A percentile compares a stretch with the other conserved stretches of the same genome.
phyloP scores from a whole-genome alignment of 2,888 invertebrate species.

The Cantharis lateralis region DNA sequence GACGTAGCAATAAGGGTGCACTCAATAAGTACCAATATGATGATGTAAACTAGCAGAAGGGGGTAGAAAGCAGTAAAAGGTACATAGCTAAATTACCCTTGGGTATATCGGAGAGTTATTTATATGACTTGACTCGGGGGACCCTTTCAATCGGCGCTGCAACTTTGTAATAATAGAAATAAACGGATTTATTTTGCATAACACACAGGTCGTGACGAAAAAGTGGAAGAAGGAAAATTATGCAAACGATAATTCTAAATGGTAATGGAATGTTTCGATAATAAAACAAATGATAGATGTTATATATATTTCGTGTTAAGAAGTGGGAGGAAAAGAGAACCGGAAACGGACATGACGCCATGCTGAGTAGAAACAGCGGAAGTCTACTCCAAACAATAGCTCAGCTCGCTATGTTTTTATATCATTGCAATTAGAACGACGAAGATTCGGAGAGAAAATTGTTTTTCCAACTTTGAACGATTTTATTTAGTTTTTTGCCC shows the following conservation, averaged over 20 bases:
- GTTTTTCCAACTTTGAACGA: constrained; percentile 50
- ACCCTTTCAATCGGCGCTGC: constrained; percentile 34
- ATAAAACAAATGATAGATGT: constrained; percentile 49
- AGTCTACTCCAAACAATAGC: constrained; percentile 58
- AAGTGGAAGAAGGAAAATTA: background rate
- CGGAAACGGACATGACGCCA: constrained; percentile 60
- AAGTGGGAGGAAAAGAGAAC: constrained; percentile 40
- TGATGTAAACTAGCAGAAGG: constrained; percentile 27
- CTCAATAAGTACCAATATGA: constrained; percentile 33
- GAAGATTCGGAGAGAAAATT: constrained; percentile 49
- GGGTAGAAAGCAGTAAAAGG: constrained; percentile 36
- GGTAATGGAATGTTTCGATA: constrained; percentile 9
- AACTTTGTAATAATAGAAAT: constrained; percentile 21
- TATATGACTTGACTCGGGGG: constrained; percentile 34
- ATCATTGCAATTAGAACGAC: constrained; percentile 54
- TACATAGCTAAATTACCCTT: constrained; percentile 38
- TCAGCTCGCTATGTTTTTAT: constrained; percentile 53
- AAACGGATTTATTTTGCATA: constrained; percentile 13
- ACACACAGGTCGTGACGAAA: background rate
- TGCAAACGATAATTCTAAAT: constrained; percentile 5
- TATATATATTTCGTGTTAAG: constrained; percentile 32
- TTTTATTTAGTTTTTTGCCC: constrained; percentile 44
- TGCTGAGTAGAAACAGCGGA: constrained; percentile 58
- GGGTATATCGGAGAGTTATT: constrained; percentile 38
- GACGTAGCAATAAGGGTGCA: constrained; percentile 18